These are phyloP conservation scores for Cheilosia impressa DNA, from an alignment of 2,888 invertebrate species.

Conservation along the genomic window DNA sequence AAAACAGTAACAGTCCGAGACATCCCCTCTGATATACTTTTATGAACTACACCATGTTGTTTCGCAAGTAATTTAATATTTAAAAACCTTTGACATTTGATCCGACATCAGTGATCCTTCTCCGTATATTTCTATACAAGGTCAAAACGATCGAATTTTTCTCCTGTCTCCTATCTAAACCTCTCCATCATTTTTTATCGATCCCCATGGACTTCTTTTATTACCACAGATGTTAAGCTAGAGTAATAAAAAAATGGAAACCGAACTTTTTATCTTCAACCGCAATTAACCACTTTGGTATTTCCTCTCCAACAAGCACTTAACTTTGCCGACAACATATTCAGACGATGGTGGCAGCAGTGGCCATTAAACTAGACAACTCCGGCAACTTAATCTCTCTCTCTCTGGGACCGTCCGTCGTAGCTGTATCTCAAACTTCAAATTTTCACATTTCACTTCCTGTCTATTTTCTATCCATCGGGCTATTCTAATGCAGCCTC, in stretches of 20 bases:
- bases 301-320: conserved; percentile 71
- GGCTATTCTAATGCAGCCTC: conserved; percentile 20
- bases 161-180: not conserved
- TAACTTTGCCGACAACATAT: conserved; percentile 63
- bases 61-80: not conserved
- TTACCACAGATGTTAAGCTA: conserved; percentile 23
- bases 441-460: conserved; percentile 71
- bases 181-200: conserved; percentile 20
- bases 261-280: conserved; percentile 35
- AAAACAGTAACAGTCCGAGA: not conserved
- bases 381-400: conserved; percentile 48
- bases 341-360: conserved; percentile 41
- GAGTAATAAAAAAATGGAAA: conserved; percentile 1
- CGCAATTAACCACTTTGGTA: conserved; percentile 71
- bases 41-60: too few species aligned
- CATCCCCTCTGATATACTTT: not conserved
- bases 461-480: conserved; percentile 56
- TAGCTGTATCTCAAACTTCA: conserved; percentile 58
- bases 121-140: not conserved
- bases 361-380: conserved; percentile 66
- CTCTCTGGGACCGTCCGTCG: conserved; percentile 4
- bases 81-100: conserved; percentile 30
- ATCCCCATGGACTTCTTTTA: conserved; percentile 28
- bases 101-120: conserved; percentile 37
- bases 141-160: conserved; percentile 8